Evolutionary conservation across 2,888 invertebrate species (phyloP).

Genomic region (Eledona agricola): DNA sequence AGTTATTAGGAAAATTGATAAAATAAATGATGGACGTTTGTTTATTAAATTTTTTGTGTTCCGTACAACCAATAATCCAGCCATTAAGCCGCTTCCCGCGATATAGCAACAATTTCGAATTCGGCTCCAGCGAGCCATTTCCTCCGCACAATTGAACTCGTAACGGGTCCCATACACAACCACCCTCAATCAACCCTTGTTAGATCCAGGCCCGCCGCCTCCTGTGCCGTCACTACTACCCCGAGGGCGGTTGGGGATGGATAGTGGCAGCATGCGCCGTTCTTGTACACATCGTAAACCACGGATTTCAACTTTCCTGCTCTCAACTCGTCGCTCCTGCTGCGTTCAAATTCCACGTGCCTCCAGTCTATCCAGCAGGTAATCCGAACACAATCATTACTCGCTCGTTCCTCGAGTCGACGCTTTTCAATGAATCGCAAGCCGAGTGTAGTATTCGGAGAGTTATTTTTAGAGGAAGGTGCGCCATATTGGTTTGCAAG

Average conservation of each 20-base stretch:
- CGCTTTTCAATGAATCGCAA: neutral
- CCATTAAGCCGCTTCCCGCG: conserved; percentile 11
- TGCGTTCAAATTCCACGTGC: conserved; percentile 69
- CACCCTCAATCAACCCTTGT: conserved; percentile 14
- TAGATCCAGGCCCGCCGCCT: conserved; percentile 72
- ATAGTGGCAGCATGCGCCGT: conserved; percentile 77
- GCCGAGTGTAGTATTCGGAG: neutral
- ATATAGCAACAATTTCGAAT: too few relatives aligned
- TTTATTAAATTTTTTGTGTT: too few relatives aligned
- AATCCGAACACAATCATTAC: conserved; percentile 44
- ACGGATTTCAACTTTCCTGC: conserved; percentile 76
- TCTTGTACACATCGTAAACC: conserved; percentile 76
- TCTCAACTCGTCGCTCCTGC: conserved; percentile 72
- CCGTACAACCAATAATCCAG: conserved; percentile 10
- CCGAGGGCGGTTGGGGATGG: conserved; percentile 91
- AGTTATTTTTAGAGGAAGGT: conserved; percentile 10
- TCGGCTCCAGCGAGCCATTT: conserved; percentile 20
- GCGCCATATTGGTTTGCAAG: conserved; percentile 37
- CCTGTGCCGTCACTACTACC: conserved; percentile 80
- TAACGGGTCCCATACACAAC: conserved; percentile 18
- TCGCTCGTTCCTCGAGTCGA: neutral
- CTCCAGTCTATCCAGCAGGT: conserved; percentile 73
- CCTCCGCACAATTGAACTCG: conserved; percentile 36
- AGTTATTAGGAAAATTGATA: too few relatives aligned
- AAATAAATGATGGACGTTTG: too few relatives aligned